Evolutionary conservation across 2,113 vertebrate species (phyloP).

Genomic region (Ammodytes dubius): DNA sequence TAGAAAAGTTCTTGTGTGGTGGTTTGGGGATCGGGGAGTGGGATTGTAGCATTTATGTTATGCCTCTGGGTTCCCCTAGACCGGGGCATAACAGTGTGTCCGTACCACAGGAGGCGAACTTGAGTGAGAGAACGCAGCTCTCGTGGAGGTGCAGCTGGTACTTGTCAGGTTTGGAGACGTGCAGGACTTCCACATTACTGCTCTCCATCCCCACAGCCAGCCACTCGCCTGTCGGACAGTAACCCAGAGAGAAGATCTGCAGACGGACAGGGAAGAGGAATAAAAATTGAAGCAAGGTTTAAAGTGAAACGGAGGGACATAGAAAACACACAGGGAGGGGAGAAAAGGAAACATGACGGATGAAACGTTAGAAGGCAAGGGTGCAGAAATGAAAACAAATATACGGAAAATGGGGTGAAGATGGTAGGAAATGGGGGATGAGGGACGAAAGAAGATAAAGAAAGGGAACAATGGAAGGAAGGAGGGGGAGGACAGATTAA

Average conservation of each 20-base stretch:
- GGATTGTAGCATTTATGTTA: no score
- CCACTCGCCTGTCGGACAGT: constrained; percentile 87
- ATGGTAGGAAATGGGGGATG: constrained; percentile 17
- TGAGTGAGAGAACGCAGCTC: constrained; percentile 84
- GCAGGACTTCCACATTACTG: constrained; percentile 89
- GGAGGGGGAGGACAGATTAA: constrained; percentile 8
- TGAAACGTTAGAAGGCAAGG: neutral
- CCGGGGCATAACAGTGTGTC: neutral
- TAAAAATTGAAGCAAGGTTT: neutral
- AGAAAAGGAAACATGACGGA: neutral
- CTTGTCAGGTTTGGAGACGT: constrained; percentile 81
- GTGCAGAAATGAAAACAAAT: constrained; percentile 30
- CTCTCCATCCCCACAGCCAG: constrained; percentile 89
- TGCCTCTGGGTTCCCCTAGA: no score
- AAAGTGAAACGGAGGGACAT: neutral
- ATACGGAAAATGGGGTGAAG: constrained; percentile 3
- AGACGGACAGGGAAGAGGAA: neutral
- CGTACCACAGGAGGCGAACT: constrained; percentile 87
- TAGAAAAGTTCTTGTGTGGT: no score
- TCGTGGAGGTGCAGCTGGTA: constrained; percentile 85
- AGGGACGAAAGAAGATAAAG: constrained; percentile 35
- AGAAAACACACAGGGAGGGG: neutral
- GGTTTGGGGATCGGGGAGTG: no score
- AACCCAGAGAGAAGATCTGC: constrained; percentile 86
- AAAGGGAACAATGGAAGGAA: constrained; percentile 27